Conservation (phyloP, 1,140 invertebrate genomes). For the Plutomurus gul region DNA sequence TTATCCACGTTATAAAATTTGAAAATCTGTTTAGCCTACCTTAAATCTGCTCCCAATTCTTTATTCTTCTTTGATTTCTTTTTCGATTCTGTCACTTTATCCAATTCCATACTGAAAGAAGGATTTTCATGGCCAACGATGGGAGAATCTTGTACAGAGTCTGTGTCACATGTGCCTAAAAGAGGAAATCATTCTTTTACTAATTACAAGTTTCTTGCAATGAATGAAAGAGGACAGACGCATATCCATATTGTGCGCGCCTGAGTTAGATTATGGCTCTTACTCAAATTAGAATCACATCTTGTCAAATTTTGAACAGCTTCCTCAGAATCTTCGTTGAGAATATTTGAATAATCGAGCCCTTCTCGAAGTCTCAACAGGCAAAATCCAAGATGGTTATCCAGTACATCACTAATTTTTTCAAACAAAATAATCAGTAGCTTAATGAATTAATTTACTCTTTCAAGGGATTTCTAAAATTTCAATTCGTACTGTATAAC, state of each 20-base stretch:
- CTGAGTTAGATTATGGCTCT: background rate
- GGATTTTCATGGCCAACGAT: background rate
- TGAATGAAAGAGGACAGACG: too few relatives aligned
- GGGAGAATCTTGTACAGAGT: background rate
- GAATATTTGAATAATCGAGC: conserved; percentile 60
- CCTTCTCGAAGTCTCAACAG: conserved; percentile 64
- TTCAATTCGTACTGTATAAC: conserved; percentile 63
- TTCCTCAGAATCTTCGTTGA: conserved; percentile 56
- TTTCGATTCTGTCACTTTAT: background rate
- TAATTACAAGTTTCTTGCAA: background rate
- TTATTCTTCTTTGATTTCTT: conserved; percentile 36
- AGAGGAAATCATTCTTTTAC: background rate
- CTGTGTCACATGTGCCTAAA: background rate
- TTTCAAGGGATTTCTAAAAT: background rate
- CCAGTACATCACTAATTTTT: conserved; percentile 63
- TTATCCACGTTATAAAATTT: background rate
- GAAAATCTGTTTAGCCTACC: background rate
- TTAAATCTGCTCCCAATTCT: conserved; percentile 36
- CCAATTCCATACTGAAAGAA: background rate
- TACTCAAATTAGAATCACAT: conserved; percentile 45
- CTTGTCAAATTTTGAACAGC: conserved; percentile 44
- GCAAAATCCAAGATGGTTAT: conserved; percentile 64
- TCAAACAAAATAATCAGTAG: background rate
- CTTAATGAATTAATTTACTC: background rate
- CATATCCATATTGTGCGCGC: too few relatives aligned